A percentile compares a stretch with the other conserved stretches of the same genome.
Conservation (phyloP, 2,797 vertebrate genomes). For the Tolypeutes matacus region DNA sequence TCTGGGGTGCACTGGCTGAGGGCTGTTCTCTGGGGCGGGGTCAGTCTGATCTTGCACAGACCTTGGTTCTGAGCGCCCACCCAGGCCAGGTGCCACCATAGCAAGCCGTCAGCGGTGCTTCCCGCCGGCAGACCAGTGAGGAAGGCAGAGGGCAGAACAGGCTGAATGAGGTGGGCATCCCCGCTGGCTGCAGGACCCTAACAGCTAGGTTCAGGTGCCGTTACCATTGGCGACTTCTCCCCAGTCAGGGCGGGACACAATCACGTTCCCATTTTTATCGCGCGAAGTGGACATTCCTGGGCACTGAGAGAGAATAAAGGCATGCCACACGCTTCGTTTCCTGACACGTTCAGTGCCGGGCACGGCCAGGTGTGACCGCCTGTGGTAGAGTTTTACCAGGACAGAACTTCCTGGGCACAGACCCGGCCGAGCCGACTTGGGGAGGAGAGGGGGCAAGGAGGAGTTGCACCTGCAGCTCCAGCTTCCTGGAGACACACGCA, state of each 20-base stretch:
- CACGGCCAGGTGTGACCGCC: accelerated
- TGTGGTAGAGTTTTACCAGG: no score
- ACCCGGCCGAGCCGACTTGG: background rate
- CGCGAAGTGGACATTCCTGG: background rate
- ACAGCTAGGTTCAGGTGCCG: accelerated
- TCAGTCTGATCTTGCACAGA: background rate
- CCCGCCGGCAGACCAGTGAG: background rate
- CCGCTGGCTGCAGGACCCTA: background rate
- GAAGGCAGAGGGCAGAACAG: background rate
- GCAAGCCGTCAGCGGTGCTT: background rate
- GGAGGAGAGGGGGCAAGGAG: background rate
- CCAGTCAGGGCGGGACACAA: background rate
- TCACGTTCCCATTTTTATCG: background rate
- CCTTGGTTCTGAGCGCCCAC: background rate
- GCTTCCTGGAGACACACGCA: background rate
- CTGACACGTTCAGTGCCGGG: accelerated
- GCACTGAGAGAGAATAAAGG: accelerated
- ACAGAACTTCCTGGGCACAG: accelerated
- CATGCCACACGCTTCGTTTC: background rate
- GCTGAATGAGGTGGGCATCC: accelerated
- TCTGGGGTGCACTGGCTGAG: background rate
- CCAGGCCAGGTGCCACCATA: background rate
- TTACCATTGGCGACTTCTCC: background rate
- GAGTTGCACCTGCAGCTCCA: background rate
- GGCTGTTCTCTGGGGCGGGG: background rate